Conservation (phyloP, 1,140 invertebrate genomes). For the Papilio glaucus region DNA sequence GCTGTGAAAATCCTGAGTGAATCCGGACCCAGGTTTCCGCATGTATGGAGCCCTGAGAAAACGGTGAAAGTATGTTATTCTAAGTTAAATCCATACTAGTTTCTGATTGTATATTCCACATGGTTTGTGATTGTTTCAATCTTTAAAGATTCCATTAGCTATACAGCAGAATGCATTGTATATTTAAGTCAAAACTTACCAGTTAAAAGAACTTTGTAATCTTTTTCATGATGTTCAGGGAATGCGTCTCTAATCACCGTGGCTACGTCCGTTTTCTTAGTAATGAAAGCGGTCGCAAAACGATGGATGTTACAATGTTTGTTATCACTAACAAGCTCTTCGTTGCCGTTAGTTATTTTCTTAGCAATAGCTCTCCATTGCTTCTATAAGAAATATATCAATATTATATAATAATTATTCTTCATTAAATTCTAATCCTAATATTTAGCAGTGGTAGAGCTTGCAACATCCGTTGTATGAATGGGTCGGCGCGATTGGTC, state of each 20-base stretch:
- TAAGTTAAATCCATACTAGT: neutral
- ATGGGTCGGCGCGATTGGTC: too few species aligned
- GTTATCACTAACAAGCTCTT: conserved; percentile 39
- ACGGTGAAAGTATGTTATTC: conserved; percentile 20
- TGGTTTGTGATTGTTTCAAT: too few species aligned
- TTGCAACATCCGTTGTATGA: too few species aligned
- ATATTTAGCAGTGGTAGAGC: too few species aligned
- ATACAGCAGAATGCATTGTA: too few species aligned
- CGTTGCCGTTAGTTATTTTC: conserved; percentile 52
- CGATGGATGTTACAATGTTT: conserved; percentile 53
- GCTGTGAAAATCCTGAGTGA: conserved; percentile 89
- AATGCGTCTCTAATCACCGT: conserved; percentile 59
- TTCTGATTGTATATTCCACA: too few species aligned
- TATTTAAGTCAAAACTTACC: conserved; percentile 55
- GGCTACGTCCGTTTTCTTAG: conserved; percentile 61
- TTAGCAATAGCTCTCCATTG: conserved; percentile 75
- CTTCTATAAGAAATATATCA: conserved; percentile 71
- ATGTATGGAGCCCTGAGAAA: conserved; percentile 92
- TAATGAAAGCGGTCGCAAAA: conserved; percentile 62
- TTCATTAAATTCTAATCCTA: too few species aligned
- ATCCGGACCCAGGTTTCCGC: conserved; percentile 92
- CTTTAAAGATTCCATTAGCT: too few species aligned
- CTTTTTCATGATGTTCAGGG: conserved; percentile 53
- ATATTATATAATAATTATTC: too few species aligned
- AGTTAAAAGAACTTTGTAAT: conserved; percentile 60